These are phyloP conservation scores for Micrasema minimum DNA, from an alignment of 1,140 invertebrate species.

Conservation along the genomic window DNA sequence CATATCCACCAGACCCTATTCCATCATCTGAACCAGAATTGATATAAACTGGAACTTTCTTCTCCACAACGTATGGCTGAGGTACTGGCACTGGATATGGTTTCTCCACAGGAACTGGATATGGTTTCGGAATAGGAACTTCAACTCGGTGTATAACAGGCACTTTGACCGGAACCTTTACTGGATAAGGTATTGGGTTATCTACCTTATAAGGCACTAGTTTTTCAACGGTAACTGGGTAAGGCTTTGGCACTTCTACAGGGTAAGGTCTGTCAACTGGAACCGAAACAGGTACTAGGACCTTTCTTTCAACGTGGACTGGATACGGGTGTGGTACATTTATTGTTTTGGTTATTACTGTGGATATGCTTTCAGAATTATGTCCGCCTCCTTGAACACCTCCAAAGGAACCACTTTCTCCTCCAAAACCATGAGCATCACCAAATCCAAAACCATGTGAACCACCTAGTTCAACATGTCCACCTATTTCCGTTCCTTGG, in stretches of 20 bases:
- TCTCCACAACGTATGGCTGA: conserved; percentile 71
- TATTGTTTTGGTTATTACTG: conserved; percentile 55
- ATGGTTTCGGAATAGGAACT: conserved; percentile 70
- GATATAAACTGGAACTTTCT: conserved; percentile 66
- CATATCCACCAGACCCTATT: conserved; percentile 9
- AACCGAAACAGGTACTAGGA: conserved; percentile 62
- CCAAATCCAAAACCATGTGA: conserved; percentile 55
- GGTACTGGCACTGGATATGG: conserved; percentile 71
- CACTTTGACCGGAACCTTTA: conserved; percentile 70
- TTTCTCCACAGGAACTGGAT: conserved; percentile 72
- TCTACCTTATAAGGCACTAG: conserved; percentile 53
- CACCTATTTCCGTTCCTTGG: not conserved
- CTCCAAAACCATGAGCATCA: conserved; percentile 15
- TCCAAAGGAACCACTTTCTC: not conserved
- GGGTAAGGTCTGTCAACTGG: conserved; percentile 59
- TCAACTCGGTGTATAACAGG: conserved; percentile 72
- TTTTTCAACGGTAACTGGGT: conserved; percentile 54
- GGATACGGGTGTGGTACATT: conserved; percentile 64
- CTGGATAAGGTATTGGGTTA: conserved; percentile 60
- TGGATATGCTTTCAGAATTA: not conserved
- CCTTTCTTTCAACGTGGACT: conserved; percentile 61
- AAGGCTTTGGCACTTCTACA: conserved; percentile 55
- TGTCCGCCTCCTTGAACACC: not conserved
- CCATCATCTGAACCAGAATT: conserved; percentile 9
- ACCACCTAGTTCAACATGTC: conserved; percentile 61